phyloP scores from a whole-genome alignment of 2,797 vertebrate genomes.

The Girardinus metallicus region DNA sequence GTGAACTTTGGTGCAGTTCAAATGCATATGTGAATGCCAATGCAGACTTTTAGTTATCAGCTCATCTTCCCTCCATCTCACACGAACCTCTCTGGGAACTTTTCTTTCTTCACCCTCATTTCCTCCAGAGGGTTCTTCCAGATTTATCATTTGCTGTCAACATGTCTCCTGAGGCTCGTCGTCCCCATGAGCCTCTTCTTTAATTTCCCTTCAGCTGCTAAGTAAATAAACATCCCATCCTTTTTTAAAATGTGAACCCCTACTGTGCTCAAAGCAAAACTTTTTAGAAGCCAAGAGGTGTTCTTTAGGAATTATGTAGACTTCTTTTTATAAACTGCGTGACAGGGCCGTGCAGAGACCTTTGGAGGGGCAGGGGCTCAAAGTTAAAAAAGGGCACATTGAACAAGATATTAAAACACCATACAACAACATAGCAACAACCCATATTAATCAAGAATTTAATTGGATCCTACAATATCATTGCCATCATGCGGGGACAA shows the following conservation, averaged over 20 bases:
- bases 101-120: slow-evolving; percentile 49
- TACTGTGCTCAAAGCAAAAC: not conserved
- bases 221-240: slow-evolving; percentile 23
- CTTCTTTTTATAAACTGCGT: not conserved
- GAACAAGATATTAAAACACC: too few relatives aligned
- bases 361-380: too few relatives aligned
- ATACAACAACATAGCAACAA: too few relatives aligned
- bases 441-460: too few relatives aligned
- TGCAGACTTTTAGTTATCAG: slow-evolving; percentile 18
- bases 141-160: slow-evolving; percentile 72
- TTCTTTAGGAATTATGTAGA: not conserved
- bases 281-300: not conserved
- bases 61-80: slow-evolving; percentile 31
- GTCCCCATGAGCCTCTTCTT: slow-evolving; percentile 45
- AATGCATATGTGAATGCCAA: not conserved
- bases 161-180: slow-evolving; percentile 56
- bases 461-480: too few relatives aligned
- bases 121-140: slow-evolving; percentile 56
- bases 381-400: too few relatives aligned
- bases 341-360: too few relatives aligned
- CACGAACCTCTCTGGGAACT: slow-evolving; percentile 32
- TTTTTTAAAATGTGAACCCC: slow-evolving; percentile 15
- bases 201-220: slow-evolving; percentile 49
- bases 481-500: too few relatives aligned
- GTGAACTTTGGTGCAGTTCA: too few relatives aligned